A percentile compares a stretch with the other conserved stretches of the same genome.
These are phyloP conservation scores for Drosophila nigritarsus DNA, from an alignment of 2,888 invertebrate genomes.

Conservation along the genomic window DNA sequence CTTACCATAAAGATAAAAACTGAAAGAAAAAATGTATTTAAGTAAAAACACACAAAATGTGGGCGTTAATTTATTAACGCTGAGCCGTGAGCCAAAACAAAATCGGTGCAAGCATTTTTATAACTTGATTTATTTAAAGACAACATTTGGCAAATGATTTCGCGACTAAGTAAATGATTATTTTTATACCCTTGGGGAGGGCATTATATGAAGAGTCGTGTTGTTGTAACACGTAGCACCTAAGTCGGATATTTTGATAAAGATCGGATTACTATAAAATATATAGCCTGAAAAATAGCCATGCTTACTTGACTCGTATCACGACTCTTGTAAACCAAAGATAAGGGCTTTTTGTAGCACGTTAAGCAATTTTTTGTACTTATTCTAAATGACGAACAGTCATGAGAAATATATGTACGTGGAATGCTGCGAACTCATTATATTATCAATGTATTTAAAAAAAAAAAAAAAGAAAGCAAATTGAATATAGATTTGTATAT, in stretches of 20 bases:
- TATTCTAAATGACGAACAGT: not conserved
- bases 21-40: slow-evolving; percentile 18
- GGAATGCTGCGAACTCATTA: not conserved
- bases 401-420: not conserved
- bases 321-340: not conserved
- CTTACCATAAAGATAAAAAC: slow-evolving; percentile 67
- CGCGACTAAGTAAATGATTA: slow-evolving; percentile 52
- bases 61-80: slow-evolving; percentile 72
- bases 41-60: slow-evolving; percentile 42
- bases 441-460: not conserved
- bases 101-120: slow-evolving; percentile 72
- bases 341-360: not conserved
- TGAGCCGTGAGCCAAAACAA: slow-evolving; percentile 69
- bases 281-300: not conserved
- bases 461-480: not conserved
- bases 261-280: slow-evolving; percentile 13
- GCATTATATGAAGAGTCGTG: slow-evolving; percentile 17
- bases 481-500: not conserved
- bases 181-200: slow-evolving; percentile 44
- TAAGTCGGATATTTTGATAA: slow-evolving; percentile 4
- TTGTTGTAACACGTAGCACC: not conserved
- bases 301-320: slow-evolving; percentile 1
- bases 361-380: not conserved
- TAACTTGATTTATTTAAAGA: slow-evolving; percentile 79
- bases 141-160: slow-evolving; percentile 69